Evolutionary conservation across 1,140 invertebrate genomes (phyloP).

Genomic region (Drosophila neocordata): DNA sequence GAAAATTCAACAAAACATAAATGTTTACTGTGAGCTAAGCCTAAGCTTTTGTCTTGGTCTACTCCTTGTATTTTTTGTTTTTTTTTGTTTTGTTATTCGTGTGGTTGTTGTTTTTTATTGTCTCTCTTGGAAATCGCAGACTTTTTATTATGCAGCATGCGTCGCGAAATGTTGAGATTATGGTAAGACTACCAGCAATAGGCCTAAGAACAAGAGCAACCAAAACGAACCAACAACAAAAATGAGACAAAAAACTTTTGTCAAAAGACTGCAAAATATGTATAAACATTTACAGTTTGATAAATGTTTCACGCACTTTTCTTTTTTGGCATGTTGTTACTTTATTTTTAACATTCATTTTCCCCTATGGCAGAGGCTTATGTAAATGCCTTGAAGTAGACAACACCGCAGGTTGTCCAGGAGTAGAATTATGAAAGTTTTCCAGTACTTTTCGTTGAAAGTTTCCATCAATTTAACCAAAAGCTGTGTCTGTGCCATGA

Average conservation of each 20-base stretch:
- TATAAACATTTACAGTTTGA: constrained; percentile 56
- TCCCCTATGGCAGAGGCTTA: constrained; percentile 21
- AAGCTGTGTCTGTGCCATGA: constrained; percentile 69
- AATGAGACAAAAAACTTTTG: constrained; percentile 42
- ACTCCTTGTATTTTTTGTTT: constrained; percentile 39
- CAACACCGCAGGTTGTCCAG: constrained; percentile 45
- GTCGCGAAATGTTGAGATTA: constrained; percentile 54
- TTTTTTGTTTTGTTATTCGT: background rate
- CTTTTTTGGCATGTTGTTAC: background rate
- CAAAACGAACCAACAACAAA: background rate
- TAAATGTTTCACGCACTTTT: constrained; percentile 54
- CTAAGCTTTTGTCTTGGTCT: constrained; percentile 46
- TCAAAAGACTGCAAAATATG: constrained; percentile 50
- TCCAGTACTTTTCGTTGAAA: constrained; percentile 45
- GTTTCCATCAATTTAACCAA: constrained; percentile 62
- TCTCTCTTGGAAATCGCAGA: constrained; percentile 51
- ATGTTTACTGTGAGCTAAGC: constrained; percentile 54
- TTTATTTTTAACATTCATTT: background rate
- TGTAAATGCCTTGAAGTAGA: constrained; percentile 47
- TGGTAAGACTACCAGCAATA: constrained; percentile 29
- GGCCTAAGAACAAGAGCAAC: background rate
- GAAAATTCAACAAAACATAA: constrained; percentile 56
- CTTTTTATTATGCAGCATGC: constrained; percentile 60
- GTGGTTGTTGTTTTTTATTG: constrained; percentile 31
- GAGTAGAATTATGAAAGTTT: constrained; percentile 20